Percentiles rank a stretch among this genome's conserved stretches.
phyloP scores from a whole-genome alignment of 1,140 invertebrate genomes.

The Drosophila fuyamai region DNA sequence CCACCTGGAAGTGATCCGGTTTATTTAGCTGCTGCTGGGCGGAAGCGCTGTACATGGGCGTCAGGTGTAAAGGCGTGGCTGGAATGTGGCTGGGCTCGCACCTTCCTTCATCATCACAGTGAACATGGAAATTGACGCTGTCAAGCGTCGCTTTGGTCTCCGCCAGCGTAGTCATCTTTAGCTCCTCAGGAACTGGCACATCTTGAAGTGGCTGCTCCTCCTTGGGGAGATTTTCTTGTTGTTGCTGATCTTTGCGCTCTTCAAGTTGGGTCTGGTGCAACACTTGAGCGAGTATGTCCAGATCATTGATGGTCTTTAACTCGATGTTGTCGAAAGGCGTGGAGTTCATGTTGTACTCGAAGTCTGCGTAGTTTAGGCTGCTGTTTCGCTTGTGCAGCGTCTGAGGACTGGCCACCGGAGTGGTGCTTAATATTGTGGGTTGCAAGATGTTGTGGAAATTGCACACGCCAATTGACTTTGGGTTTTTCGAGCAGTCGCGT shows the following conservation, averaged over 20 bases:
- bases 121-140: conserved; percentile 72
- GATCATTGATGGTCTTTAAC: conserved; percentile 95
- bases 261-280: conserved; percentile 84
- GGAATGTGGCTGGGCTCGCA: conserved; percentile 57
- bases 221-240: background rate
- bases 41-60: conserved; percentile 40
- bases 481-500: conserved; percentile 57
- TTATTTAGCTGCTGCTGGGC: conserved; percentile 33
- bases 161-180: conserved; percentile 67
- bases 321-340: conserved; percentile 96
- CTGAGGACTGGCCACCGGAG: conserved; percentile 34
- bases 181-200: conserved; percentile 34
- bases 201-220: conserved; percentile 19
- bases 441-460: conserved; percentile 79
- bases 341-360: conserved; percentile 93
- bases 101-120: conserved; percentile 61
- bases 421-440: conserved; percentile 65
- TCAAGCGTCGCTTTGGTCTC: conserved; percentile 75
- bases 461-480: conserved; percentile 86
- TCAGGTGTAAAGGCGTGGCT: conserved; percentile 29
- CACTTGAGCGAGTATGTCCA: conserved; percentile 93
- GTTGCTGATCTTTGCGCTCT: conserved; percentile 26
- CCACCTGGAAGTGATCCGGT: conserved; percentile 50
- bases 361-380: conserved; percentile 90
- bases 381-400: conserved; percentile 64